A percentile compares a stretch with the other conserved stretches of the same genome.
phyloP scores from a whole-genome alignment of 2,113 vertebrate species.

The Chascanopsetta lugubris region DNA sequence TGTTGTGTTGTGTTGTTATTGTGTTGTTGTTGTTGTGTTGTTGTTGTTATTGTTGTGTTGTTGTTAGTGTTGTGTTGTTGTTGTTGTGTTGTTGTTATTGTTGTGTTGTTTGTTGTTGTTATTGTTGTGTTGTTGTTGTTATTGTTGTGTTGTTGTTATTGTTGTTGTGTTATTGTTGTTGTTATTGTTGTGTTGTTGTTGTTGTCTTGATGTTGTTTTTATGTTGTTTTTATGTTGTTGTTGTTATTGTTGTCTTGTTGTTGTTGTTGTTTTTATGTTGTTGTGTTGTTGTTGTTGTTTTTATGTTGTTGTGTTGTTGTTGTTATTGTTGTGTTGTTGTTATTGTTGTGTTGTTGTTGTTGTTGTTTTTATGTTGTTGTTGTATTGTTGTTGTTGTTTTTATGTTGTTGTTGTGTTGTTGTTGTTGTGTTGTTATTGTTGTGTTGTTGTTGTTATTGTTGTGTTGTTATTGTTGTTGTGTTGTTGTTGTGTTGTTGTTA shows the following conservation, averaged over 20 bases:
- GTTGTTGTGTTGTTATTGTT: conserved; percentile 8
- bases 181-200: background rate
- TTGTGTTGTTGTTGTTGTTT: background rate
- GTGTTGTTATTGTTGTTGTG: too few species aligned
- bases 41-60: background rate
- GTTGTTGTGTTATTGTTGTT: background rate
- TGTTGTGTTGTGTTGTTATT: conserved; percentile 82
- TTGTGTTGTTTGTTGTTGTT: conserved; percentile 6
- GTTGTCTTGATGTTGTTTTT: too few species aligned
- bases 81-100: background rate
- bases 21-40: background rate
- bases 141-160: too few species aligned
- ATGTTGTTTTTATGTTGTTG: background rate
- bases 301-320: background rate
- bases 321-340: background rate
- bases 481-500: background rate
- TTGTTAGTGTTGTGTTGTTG: conserved; percentile 82
- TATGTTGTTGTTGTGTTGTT: conserved; percentile 37
- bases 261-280: background rate
- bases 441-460: conserved; percentile 80
- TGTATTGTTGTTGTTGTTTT: background rate
- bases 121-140: background rate
- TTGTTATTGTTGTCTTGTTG: conserved; percentile 19
- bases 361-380: conserved; percentile 35
- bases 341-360: conserved; percentile 81